Evolutionary conservation across 2,797 vertebrate species (phyloP), one percentile per base, ranked within the genome.

Genomic region (Acanthis flammea): DNA sequence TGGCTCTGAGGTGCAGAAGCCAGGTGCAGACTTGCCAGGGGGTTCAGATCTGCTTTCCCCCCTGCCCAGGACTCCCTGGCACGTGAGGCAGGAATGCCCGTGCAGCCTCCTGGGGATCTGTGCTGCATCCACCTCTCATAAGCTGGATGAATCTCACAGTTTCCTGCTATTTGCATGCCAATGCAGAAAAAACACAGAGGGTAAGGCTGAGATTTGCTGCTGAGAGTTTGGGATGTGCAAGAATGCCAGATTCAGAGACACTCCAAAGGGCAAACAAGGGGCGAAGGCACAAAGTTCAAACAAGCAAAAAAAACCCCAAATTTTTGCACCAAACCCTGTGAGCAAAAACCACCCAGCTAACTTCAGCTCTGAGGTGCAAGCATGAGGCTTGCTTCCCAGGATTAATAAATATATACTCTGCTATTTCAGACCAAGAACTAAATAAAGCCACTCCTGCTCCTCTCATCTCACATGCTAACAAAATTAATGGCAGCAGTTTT

Each of bases 401-500:
- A 76, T 86, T 84, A 86, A 84, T 92, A 93, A 90, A 77, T 31
- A 88, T 1, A 39, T 33, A 17, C 25, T 76, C 35, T 81, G 51
- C 75, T 88, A 90, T 95, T 95, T 92, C 67, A 96, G 92, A 70
- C 48, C 9, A 10, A 75, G 82, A 90, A 82, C 84, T 92, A 96
- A 88, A 96, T 93, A 91, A 96, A 95, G 41, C 67, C 51, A 50
- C 65, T 81, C 51, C 70, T 74, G 81, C 72, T 92, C 71, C 70
- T 75, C 89, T 81, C 18, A 1, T 78, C 73, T 96, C 66, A 57
- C 51, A 79, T 51, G 60, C 41, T 88, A 88, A 88, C 25, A 1
- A 90, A 95, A 94, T 86, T 95, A 94, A 94, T 82, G 70, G 45
- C 55, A 93, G 39, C 1, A 3, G 2, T 18, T 18, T 87, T 80